Conservation (phyloP, 2,797 vertebrate genomes). For the Dryobates pubescens region DNA sequence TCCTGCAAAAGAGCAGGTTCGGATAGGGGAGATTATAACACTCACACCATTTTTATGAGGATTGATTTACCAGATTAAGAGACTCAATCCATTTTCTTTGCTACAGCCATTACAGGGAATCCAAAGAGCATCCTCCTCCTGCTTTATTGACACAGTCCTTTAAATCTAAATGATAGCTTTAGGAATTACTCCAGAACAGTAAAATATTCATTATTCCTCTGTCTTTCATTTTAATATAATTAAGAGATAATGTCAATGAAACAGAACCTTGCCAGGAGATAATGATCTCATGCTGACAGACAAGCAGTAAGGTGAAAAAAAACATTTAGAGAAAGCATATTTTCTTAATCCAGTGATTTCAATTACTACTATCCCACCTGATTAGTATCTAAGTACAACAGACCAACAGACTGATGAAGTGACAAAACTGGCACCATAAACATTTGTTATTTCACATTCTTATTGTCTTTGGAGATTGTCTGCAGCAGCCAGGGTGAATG, state of each 20-base stretch:
- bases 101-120: neutral
- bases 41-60: neutral
- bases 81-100: neutral
- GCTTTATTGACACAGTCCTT: slow-evolving; percentile 20
- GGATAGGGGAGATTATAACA: neutral
- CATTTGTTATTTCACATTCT: neutral
- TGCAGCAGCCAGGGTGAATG: neutral
- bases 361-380: neutral
- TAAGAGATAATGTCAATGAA: slow-evolving; percentile 51
- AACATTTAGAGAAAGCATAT: slow-evolving; percentile 1
- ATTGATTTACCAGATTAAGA: neutral
- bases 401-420: neutral
- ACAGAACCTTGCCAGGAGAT: slow-evolving; percentile 54
- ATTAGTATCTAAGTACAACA: neutral
- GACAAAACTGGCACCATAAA: neutral
- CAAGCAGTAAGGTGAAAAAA: slow-evolving; percentile 53
- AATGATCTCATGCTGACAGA: slow-evolving; percentile 53
- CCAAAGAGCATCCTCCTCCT: neutral
- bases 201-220: neutral
- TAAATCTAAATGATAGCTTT: slow-evolving; percentile 13
- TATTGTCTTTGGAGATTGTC: neutral
- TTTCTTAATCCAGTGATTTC: neutral
- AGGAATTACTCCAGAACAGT: slow-evolving; percentile 8
- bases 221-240: slow-evolving; percentile 50
- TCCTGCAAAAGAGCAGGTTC: neutral